phyloP scores from a whole-genome alignment of 2,113 vertebrate species.

The Formicarius rufipectus region DNA sequence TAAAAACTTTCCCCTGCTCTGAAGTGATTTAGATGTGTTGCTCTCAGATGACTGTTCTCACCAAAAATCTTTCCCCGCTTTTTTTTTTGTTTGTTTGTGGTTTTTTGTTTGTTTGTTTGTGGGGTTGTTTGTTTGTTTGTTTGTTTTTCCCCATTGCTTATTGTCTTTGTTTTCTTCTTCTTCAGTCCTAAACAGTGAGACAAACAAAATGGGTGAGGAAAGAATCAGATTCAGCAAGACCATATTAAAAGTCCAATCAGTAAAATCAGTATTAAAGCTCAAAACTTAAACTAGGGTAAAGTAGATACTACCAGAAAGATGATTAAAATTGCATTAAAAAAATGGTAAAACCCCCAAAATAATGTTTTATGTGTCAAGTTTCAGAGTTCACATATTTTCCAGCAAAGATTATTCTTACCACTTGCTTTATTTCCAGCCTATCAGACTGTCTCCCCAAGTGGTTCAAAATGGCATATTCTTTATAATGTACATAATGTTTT shows the following conservation, averaged over 20 bases:
- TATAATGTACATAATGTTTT: constrained; percentile 51
- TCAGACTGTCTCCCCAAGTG: background rate
- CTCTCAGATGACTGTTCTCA: background rate
- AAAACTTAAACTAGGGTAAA: background rate
- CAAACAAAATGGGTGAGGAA: background rate
- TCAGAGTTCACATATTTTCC: background rate
- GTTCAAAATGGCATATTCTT: background rate
- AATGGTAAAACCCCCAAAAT: background rate
- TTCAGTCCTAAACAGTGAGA: background rate
- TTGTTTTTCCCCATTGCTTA: too few species aligned
- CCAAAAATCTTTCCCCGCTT: background rate
- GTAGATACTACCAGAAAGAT: background rate
- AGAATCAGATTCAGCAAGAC: background rate
- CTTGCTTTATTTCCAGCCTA: background rate
- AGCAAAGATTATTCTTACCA: background rate
- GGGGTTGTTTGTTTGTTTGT: too few species aligned
- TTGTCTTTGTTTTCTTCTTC: background rate
- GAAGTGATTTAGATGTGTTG: background rate
- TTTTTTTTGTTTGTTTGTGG: too few species aligned
- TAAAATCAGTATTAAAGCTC: background rate
- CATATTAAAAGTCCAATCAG: background rate
- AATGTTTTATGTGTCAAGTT: background rate
- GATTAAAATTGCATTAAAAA: background rate
- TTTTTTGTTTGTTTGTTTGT: too few species aligned
- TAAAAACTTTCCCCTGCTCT: background rate